Evolutionary conservation across 2,888 invertebrate species (phyloP).

Genomic region (Drosophila hawaiiensis): DNA sequence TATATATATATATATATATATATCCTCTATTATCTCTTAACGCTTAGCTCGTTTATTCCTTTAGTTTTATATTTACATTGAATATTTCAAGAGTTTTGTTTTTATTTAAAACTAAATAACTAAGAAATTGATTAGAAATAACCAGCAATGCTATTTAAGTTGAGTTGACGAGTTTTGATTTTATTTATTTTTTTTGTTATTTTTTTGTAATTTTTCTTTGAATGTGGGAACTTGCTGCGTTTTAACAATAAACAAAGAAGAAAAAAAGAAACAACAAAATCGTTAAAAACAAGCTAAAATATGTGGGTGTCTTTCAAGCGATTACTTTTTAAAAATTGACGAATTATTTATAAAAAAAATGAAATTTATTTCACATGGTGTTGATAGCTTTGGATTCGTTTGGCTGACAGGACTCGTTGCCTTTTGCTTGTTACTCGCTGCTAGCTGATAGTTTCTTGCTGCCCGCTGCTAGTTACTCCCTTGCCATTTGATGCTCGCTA

Average conservation of each 20-base stretch:
- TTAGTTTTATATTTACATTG: conserved; percentile 59
- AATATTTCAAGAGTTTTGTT: conserved; percentile 41
- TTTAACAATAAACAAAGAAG: conserved; percentile 7
- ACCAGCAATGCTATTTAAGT: conserved; percentile 36
- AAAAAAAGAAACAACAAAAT: conserved; percentile 39
- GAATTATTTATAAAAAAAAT: conserved; percentile 42
- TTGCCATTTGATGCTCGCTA: neutral
- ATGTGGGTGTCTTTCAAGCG: conserved; percentile 22
- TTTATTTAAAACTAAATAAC: conserved; percentile 76
- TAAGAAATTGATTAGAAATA: conserved; percentile 59
- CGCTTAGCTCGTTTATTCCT: conserved; percentile 27
- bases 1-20: conserved; percentile 14
- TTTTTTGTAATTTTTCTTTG: conserved; percentile 11
- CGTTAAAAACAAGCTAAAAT: conserved; percentile 69
- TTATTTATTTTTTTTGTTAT: conserved; percentile 1
- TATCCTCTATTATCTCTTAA: conserved; percentile 18
- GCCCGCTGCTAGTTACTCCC: neutral
- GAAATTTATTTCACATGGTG: conserved; percentile 27
- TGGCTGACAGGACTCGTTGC: neutral
- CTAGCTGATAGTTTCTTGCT: neutral
- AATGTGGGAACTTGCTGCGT: conserved; percentile 13
- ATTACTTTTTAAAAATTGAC: conserved; percentile 39
- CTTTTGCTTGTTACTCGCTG: neutral
- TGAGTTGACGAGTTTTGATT: conserved; percentile 28
- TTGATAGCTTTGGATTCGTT: neutral